Percentiles rank a stretch among this genome's conserved stretches.
phyloP scores from a whole-genome alignment of 2,888 invertebrate genomes.

The Orthosia cruda region DNA sequence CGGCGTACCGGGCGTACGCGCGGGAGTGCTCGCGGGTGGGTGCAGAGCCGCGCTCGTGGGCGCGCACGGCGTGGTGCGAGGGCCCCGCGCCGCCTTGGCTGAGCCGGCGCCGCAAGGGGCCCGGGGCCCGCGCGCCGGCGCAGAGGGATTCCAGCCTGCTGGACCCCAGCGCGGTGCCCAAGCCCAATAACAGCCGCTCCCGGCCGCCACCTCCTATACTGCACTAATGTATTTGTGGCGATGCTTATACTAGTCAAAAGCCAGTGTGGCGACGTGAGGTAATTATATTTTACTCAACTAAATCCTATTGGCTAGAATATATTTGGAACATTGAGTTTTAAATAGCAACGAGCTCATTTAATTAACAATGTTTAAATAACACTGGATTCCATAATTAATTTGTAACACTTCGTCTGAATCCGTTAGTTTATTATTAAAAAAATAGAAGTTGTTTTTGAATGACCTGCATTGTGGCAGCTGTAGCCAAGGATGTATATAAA shows the following conservation, averaged over 20 bases:
- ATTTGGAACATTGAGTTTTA: slow-evolving; percentile 1
- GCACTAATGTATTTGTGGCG: slow-evolving; percentile 79
- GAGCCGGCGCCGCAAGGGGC: slow-evolving; percentile 77
- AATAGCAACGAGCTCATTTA: not conserved
- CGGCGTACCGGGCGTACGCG: slow-evolving; percentile 97
- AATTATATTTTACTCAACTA: slow-evolving; percentile 52
- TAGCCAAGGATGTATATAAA: slow-evolving; percentile 35
- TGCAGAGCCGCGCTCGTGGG: slow-evolving; percentile 94
- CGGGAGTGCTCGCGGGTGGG: slow-evolving; percentile 96
- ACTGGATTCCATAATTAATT: slow-evolving; percentile 36
- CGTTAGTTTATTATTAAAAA: slow-evolving; percentile 41
- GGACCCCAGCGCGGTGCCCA: slow-evolving; percentile 80
- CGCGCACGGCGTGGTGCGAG: slow-evolving; percentile 93
- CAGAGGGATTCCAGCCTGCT: slow-evolving; percentile 73
- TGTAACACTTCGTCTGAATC: slow-evolving; percentile 31
- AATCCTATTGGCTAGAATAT: not conserved
- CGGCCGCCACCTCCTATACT: slow-evolving; percentile 89
- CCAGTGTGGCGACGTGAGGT: slow-evolving; percentile 87
- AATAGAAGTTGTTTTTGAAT: slow-evolving; percentile 52
- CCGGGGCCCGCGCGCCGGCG: slow-evolving; percentile 62
- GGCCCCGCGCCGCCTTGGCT: slow-evolving; percentile 86
- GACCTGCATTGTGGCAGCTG: slow-evolving; percentile 40
- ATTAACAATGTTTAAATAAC: slow-evolving; percentile 29
- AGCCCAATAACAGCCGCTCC: slow-evolving; percentile 81
- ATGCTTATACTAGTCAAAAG: slow-evolving; percentile 90